Evolutionary conservation across 2,113 vertebrate genomes (phyloP), one percentile per base, ranked within the genome.

Genomic region (Phalacrocorax aristotelis): DNA sequence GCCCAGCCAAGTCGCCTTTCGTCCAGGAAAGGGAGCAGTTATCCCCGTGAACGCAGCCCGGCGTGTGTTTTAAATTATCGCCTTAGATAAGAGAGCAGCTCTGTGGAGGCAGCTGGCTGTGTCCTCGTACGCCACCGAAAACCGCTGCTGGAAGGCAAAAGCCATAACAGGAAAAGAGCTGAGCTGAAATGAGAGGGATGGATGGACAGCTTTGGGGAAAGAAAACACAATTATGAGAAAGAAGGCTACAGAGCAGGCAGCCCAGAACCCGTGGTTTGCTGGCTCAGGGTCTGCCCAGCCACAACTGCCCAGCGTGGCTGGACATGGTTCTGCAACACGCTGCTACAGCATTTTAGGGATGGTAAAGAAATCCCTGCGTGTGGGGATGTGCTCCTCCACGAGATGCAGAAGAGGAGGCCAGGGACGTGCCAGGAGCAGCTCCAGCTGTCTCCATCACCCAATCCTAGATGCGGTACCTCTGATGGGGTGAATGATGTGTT

Each of bases 401-500:
- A n/a, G 75, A 17, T 4, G 58, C 26, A 20, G 60, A 16, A 34
- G 14, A 44, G 26, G 36, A 42, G 40, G 46, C 52, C 2, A 2
- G 46, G 66, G 38, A 32, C 2, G 4, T 11, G 40, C 34, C 61
- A 7, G 61, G 32, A 38, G 40, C 36, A 15, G 49, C 36, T 57
- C 62, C 62, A 46, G 42, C 36, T 2, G 2, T 2, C 46, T 32
- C 61, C 9, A 7, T 22, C 60, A 11, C 66, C 51, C 9, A 3
- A 23, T 29, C 81, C 57, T 11, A 9, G 9, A 49, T 18, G 29
- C 4, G 1, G 25, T 26, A 32, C 88, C 30, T 57, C 81, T 9
- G 61, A 8, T 1, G 1, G 27, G 25, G 29, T 6, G 40, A 74
- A 58, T 1, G 6, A n/a, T 6, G 16, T 0, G 7, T 54, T 48